These are phyloP conservation scores for Peromyscus californicus DNA, from an alignment of 2,113 vertebrate species.

Conservation along the genomic window DNA sequence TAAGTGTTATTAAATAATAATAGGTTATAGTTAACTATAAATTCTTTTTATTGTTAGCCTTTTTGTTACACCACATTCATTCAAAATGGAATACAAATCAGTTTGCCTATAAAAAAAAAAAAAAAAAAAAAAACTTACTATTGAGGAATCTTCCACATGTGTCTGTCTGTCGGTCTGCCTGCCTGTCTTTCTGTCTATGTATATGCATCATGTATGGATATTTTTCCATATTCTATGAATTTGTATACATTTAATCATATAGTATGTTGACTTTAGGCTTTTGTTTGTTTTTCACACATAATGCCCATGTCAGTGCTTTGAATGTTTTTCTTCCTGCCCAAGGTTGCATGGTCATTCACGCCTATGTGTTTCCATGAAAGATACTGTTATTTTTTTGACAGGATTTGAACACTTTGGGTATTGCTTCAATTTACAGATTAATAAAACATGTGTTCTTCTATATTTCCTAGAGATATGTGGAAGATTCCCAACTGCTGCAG, in stretches of 20 bases:
- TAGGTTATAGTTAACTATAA: constrained; percentile 12
- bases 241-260: neutral
- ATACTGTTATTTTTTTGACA: neutral
- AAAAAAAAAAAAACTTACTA: neutral
- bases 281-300: neutral
- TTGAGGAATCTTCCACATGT: neutral
- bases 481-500: neutral
- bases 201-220: too few relatives aligned
- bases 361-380: neutral
- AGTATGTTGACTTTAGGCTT: neutral
- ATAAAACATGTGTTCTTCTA: neutral
- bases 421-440: neutral
- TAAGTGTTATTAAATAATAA: neutral
- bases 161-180: too few relatives aligned
- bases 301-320: neutral
- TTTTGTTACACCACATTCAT: neutral
- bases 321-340: neutral
- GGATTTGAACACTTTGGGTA: neutral
- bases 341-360: too few relatives aligned
- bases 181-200: too few relatives aligned
- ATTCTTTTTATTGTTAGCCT: neutral
- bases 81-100: constrained; percentile 23
- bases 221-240: neutral
- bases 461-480: neutral
- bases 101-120: neutral